Evolutionary conservation across 1,140 invertebrate genomes (phyloP), one percentile per base, ranked within the genome.

Genomic region (Daktulosphaira vitifoliae): DNA sequence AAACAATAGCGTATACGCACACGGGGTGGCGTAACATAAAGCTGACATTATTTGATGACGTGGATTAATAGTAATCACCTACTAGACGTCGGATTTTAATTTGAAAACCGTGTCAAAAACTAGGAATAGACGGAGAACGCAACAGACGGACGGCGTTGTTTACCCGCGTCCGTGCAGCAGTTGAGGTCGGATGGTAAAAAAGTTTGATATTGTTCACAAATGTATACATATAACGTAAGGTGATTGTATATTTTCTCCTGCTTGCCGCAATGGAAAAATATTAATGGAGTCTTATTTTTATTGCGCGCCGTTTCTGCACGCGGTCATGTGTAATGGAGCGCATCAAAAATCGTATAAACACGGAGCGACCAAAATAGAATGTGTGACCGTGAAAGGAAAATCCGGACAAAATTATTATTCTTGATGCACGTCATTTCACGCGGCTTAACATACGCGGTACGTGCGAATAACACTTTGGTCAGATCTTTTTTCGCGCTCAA

Each of bases 61-160:
- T 62, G 56, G 42, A 48, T 62, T 62, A 62, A 62, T 62, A 59
- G 44, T 59, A 62, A 62, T 62, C 46, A 62, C 56, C 56, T 62
- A 46, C 42, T 48, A n/a, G 56, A 25, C 26, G 56, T 62, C 56
- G 44, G 56, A 46, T 62, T 62, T 62, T 62, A 62, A 62, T 62
- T 48, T 25, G 56, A 62, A 62, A 62, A 62, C 42, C 56, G 42
- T 62, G 56, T 62, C 56, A 48, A 46, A 62, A 62, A 62, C 42
- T n/a, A n/a, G n/a, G n/a, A n/a, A n/a, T n/a, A n/a, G n/a, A 33
- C 7, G 16, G 16, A 16, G 1, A 6, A 48, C 46, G 20, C 3
- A 48, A 54, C 26, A 20, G 37, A 53, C n/a, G 37, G 37, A 39
- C 3, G 37, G 9, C n/a, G 22, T 18, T 18, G 53, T 42, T 42